Conservation (phyloP, 2,113 vertebrate species). For the Dolichallabes microphthalmus region DNA sequence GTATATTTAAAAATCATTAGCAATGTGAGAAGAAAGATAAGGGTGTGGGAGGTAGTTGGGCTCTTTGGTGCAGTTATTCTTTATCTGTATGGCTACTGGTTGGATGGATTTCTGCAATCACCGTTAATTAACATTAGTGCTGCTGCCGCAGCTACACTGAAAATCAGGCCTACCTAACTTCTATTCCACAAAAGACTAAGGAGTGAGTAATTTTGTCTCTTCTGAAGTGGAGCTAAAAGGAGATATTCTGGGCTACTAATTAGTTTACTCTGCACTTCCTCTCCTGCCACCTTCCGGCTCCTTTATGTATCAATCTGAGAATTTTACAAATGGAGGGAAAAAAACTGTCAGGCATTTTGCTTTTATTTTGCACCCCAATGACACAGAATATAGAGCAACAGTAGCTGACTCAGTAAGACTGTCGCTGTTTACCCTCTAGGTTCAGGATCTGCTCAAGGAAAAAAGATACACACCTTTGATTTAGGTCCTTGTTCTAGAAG, state of each 20-base stretch:
- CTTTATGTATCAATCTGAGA: slow-evolving; percentile 37
- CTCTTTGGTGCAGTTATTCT: slow-evolving; percentile 58
- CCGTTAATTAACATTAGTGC: slow-evolving; percentile 72
- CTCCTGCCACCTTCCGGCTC: slow-evolving; percentile 35
- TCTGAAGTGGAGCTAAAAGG: slow-evolving; percentile 68
- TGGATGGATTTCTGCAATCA: slow-evolving; percentile 59
- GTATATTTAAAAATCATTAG: neutral
- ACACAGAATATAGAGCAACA: slow-evolving; percentile 24
- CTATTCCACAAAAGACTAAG: slow-evolving; percentile 48
- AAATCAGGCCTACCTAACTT: slow-evolving; percentile 49
- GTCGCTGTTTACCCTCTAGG: slow-evolving; percentile 5
- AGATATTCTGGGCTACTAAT: slow-evolving; percentile 72
- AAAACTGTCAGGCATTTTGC: slow-evolving; percentile 33
- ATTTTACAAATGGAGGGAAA: too few relatives aligned
- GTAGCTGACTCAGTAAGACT: slow-evolving; percentile 9
- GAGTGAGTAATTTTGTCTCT: slow-evolving; percentile 46
- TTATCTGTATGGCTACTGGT: slow-evolving; percentile 59
- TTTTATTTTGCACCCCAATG: slow-evolving; percentile 36
- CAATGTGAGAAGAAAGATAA: neutral
- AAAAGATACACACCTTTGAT: slow-evolving; percentile 4
- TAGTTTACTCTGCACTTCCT: slow-evolving; percentile 69
- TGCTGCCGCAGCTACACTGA: slow-evolving; percentile 52
- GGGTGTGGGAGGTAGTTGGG: slow-evolving; percentile 30
- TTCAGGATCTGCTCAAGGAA: neutral
- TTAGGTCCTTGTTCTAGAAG: neutral